Evolutionary conservation across 2,797 vertebrate genomes (phyloP).

Genomic region (Potorous gilbertii): DNA sequence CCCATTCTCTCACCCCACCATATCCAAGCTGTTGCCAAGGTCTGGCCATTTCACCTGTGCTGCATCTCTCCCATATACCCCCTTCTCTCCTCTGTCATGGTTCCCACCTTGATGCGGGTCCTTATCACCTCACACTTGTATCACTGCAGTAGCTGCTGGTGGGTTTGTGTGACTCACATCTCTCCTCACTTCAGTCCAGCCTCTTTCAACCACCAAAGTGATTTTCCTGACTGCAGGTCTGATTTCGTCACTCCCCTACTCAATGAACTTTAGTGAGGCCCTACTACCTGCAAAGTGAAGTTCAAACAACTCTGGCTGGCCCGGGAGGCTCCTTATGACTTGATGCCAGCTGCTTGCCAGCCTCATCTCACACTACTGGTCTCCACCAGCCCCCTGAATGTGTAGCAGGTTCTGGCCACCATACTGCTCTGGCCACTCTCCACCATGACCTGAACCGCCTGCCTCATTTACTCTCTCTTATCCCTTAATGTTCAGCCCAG

Average conservation of each 20-base stretch:
- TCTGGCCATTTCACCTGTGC: neutral
- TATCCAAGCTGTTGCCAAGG: neutral
- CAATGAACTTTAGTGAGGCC: neutral
- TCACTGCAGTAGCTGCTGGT: neutral
- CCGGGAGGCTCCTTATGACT: neutral
- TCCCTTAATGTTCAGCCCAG: neutral
- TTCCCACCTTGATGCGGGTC: neutral
- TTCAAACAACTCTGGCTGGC: neutral
- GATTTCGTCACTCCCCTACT: neutral
- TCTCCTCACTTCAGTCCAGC: neutral
- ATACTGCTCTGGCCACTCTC: neutral
- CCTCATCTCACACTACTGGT: neutral
- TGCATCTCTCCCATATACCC: fast-evolving
- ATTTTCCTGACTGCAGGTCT: neutral
- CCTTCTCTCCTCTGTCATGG: neutral
- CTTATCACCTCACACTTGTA: neutral
- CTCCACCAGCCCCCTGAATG: neutral
- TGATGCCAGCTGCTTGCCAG: neutral
- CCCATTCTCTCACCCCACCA: neutral
- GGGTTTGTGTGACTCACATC: neutral
- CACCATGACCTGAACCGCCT: neutral
- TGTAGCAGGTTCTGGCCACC: neutral
- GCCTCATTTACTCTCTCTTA: neutral
- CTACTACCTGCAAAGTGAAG: neutral
- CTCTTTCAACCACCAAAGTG: neutral